Conservation (phyloP, 2,113 vertebrate genomes). For the Mystacornis crossleyi region DNA sequence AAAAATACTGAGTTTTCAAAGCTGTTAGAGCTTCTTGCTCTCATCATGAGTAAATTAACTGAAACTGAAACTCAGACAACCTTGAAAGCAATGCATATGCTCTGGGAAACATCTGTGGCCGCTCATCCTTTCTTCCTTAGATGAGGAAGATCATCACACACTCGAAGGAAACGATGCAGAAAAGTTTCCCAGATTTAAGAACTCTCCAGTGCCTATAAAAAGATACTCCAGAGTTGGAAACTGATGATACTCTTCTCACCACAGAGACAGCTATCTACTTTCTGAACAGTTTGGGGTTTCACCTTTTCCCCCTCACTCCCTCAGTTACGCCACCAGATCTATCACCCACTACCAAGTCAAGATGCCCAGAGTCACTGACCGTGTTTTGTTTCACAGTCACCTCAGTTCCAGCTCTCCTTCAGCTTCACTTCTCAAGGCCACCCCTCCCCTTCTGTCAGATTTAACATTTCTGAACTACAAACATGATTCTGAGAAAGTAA, state of each 20-base stretch:
- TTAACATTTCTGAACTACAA: background rate
- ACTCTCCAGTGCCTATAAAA: background rate
- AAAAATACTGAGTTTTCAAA: background rate
- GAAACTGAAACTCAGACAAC: background rate
- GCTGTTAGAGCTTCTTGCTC: background rate
- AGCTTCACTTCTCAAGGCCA: background rate
- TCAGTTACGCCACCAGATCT: background rate
- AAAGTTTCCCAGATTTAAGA: background rate
- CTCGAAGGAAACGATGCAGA: background rate
- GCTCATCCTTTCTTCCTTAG: background rate
- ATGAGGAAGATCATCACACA: background rate
- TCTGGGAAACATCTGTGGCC: background rate
- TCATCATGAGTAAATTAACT: background rate
- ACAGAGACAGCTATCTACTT: background rate
- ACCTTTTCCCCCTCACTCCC: background rate
- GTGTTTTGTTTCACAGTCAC: background rate
- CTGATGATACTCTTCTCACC: background rate
- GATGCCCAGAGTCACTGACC: background rate
- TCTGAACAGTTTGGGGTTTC: background rate
- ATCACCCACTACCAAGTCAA: background rate
- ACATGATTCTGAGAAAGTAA: background rate
- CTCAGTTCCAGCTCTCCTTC: background rate
- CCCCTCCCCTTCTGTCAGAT: background rate
- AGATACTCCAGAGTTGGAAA: background rate
- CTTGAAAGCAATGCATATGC: background rate